These are phyloP conservation scores for Lithosia quadra DNA, from an alignment of 2,888 invertebrate species.

Conservation along the genomic window DNA sequence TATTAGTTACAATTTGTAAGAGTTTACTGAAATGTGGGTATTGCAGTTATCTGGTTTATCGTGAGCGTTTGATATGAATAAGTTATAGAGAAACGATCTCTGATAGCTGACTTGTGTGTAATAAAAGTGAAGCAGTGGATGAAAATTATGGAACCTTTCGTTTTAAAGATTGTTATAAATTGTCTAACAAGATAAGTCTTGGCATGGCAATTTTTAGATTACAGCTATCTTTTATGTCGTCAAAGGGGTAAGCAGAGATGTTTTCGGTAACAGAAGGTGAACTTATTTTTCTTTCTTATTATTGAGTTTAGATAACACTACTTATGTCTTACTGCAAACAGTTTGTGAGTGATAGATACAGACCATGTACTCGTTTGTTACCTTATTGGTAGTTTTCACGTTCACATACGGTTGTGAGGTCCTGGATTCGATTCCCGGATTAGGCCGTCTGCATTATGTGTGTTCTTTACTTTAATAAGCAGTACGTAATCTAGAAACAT, in stretches of 20 bases:
- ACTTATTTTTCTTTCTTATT: too few species aligned
- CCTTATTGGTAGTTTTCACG: too few species aligned
- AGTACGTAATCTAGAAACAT: too few species aligned
- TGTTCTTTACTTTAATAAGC: not conserved
- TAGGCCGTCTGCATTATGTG: too few species aligned
- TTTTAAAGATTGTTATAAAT: not conserved
- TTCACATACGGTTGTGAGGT: not conserved
- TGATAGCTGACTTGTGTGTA: not conserved
- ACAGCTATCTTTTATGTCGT: not conserved
- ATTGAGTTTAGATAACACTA: too few species aligned
- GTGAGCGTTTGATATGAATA: not conserved
- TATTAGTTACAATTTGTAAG: not conserved
- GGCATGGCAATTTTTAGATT: not conserved
- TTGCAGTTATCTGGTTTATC: not conserved
- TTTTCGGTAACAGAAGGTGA: too few species aligned
- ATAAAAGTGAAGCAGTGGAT: not conserved
- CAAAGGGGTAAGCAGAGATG: not conserved
- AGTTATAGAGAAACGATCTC: not conserved
- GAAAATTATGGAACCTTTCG: not conserved
- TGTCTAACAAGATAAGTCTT: not conserved
- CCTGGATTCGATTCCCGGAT: not conserved
- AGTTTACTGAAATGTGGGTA: not conserved
- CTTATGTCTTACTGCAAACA: too few species aligned
- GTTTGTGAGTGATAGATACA: too few species aligned
- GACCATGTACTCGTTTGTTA: too few species aligned